Base-by-base conservation (phyloP, 2,888 invertebrate species). In the Phrixothrix hirtus region DNA sequence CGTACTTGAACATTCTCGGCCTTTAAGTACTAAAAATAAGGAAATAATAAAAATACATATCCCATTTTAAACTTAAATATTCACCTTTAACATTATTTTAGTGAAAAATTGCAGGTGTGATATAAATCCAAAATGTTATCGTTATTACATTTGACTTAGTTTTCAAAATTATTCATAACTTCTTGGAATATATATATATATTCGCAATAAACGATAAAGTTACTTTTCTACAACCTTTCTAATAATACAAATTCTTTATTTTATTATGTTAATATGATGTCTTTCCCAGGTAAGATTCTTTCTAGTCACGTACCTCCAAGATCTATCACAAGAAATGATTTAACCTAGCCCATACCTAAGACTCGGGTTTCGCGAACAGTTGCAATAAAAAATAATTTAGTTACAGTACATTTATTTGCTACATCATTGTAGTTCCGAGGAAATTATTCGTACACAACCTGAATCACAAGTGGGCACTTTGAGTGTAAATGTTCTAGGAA, bases 381-480 rank as follows among this genome's bases (percentile, higher is more conserved):
- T 16, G 15, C 34, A 34, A 43, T 34, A 45, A 44, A 44, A 54
- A 56, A 44, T 55, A 53, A 46, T 44, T 44, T 32, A 52, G 52
- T 39, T 16, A 47, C 38, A 30, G 16, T 41, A 41, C 48, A 48
- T 48, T 48, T 48, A 32, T 17, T 42, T 36, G 35, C 34, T 41
- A 14, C 30, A 42, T 35, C 12, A 14, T 36, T 34, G 36, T 43
- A 31, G 36, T 42, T 41, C 30, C 29, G 36, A 50, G 35, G 41
- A 39, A 48, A 41, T 41, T 41, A 48, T 29, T 15, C 11, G 39
- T 25, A 43, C 37, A 36, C 30, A 17, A 29, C 21, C 36, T 36
- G 39, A 30, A 37, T 37, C 44, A 43, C 50, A 44, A 43, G 44
- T 37, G 44, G 29, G 16, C 48, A 39, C 26, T 34, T 13, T 15